Evolutionary conservation across 2,113 vertebrate genomes (phyloP).

Genomic region (Calonectris borealis): DNA sequence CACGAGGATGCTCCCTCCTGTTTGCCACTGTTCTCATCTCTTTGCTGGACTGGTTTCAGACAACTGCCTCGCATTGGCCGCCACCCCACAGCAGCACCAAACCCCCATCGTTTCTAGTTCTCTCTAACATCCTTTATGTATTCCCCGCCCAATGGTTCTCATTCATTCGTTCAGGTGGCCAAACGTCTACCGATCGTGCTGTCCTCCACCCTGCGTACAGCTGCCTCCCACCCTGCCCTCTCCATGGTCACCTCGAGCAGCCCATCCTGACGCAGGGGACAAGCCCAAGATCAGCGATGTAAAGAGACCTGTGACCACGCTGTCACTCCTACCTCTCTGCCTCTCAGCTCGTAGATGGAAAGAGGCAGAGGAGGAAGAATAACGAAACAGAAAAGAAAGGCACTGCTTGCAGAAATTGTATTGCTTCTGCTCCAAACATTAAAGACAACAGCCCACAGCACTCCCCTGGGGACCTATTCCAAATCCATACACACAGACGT

Average conservation of each 20-base stretch:
- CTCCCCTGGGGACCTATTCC: background rate
- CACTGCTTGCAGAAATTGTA: background rate
- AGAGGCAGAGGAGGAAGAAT: background rate
- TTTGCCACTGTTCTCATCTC: background rate
- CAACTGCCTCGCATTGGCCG: background rate
- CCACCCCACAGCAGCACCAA: background rate
- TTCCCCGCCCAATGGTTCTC: background rate
- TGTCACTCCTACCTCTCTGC: background rate
- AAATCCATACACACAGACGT: background rate
- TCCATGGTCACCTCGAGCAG: background rate
- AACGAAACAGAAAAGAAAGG: background rate
- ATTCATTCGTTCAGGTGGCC: background rate
- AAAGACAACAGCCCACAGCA: background rate
- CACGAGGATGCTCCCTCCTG: background rate
- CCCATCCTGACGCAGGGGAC: background rate
- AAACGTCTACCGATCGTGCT: background rate
- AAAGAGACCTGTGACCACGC: background rate
- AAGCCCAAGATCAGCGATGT: background rate
- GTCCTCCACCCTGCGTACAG: background rate
- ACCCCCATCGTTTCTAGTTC: background rate
- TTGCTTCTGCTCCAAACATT: slow-evolving; percentile 3
- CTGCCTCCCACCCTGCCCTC: background rate
- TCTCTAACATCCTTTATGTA: background rate
- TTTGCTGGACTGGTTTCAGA: background rate
- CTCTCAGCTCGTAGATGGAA: background rate